A percentile compares a stretch with the other conserved stretches of the same genome.
These are phyloP conservation scores for Tenualosa thibaudeaui DNA, from an alignment of 2,797 vertebrate genomes.

Conservation along the genomic window DNA sequence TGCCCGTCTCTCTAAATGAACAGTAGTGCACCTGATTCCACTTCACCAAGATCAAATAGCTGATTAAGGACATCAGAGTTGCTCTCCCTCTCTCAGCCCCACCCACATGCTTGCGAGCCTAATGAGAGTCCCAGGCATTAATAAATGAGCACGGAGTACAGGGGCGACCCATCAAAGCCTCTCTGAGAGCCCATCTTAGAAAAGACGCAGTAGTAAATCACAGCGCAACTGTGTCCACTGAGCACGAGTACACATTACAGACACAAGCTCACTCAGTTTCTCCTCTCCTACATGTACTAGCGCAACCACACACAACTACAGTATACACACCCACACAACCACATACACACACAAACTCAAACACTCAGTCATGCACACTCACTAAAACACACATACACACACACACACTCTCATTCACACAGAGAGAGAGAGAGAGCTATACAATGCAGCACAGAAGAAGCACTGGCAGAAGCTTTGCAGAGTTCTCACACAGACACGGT, in stretches of 20 bases:
- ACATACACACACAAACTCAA: no score
- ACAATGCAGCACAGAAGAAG: no score
- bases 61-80: neutral
- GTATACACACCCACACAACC: neutral
- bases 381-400: neutral
- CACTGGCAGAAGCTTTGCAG: no score
- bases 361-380: no score
- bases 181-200: neutral
- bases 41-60: neutral
- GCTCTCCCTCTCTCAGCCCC: neutral
- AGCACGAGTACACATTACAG: neutral
- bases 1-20: neutral
- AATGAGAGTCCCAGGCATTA: neutral
- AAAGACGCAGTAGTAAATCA: neutral
- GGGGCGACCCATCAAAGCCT: neutral
- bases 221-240: neutral
- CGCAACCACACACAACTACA: neutral
- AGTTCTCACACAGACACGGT: no score
- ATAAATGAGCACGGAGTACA: neutral
- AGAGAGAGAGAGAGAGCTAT: neutral
- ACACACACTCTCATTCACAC: neutral
- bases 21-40: neutral
- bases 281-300: neutral
- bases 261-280: neutral
- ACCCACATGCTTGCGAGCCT: neutral